These are phyloP conservation scores for Netelia virgata DNA, from an alignment of 2,888 invertebrate species.

Conservation along the genomic window DNA sequence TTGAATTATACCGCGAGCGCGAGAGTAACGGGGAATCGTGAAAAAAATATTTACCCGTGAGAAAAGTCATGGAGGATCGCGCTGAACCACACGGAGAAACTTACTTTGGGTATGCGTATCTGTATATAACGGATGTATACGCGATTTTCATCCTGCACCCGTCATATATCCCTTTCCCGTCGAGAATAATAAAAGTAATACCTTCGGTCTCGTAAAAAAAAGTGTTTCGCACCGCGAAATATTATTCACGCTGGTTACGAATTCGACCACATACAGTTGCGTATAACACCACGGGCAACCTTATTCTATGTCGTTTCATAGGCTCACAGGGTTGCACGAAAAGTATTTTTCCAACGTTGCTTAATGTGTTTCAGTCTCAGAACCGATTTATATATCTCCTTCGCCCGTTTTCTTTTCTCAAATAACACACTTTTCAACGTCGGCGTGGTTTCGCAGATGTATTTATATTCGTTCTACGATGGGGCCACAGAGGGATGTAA, in stretches of 20 bases:
- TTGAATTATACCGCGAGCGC: constrained; percentile 56
- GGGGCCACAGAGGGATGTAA: too few relatives aligned
- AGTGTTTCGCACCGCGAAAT: constrained; percentile 67
- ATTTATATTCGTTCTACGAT: too few relatives aligned
- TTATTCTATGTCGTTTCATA: constrained; percentile 66
- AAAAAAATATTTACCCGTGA: constrained; percentile 31
- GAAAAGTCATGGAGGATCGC: constrained; percentile 42
- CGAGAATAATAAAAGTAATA: constrained; percentile 78
- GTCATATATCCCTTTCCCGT: constrained; percentile 64
- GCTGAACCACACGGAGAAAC: neutral
- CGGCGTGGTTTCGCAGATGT: too few relatives aligned
- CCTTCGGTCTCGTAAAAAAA: constrained; percentile 72
- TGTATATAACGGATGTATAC: constrained; percentile 11
- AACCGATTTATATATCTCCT: neutral
- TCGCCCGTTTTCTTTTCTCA: neutral
- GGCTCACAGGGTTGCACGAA: constrained; percentile 58
- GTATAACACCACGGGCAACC: neutral
- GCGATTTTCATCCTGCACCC: constrained; percentile 57
- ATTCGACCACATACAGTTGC: constrained; percentile 52
- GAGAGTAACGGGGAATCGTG: neutral
- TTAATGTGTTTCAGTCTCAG: constrained; percentile 9
- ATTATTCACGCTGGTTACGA: constrained; percentile 67
- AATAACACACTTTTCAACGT: neutral
- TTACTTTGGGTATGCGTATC: neutral
- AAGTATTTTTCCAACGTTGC: constrained; percentile 65